Conservation (phyloP, 2,888 invertebrate species). For the Drosophila seclusa region DNA sequence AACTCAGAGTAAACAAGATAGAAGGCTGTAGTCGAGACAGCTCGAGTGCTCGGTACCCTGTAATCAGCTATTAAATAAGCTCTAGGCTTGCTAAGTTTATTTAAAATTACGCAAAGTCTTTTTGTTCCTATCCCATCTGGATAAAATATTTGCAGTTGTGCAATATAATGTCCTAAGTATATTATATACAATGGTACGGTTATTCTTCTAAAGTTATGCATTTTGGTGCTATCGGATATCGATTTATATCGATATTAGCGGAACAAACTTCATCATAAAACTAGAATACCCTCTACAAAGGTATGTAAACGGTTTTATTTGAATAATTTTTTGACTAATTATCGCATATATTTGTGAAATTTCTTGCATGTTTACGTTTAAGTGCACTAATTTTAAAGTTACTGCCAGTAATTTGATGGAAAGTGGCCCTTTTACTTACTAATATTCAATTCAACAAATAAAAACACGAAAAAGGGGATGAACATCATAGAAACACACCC, state of each 20-base stretch:
- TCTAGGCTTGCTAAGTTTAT: neutral
- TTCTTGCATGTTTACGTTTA: neutral
- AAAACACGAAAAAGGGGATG: neutral
- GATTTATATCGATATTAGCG: neutral
- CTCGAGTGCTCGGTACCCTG: neutral
- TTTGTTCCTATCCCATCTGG: neutral
- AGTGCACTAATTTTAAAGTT: neutral
- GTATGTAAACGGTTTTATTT: neutral
- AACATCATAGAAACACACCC: neutral
- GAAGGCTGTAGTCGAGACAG: neutral
- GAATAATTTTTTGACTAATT: neutral
- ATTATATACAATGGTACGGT: neutral
- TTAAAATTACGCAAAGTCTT: neutral
- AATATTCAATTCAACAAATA: neutral
- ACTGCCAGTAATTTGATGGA: neutral
- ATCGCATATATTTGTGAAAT: neutral
- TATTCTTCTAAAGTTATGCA: neutral
- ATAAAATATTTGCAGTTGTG: neutral
- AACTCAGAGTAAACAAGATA: neutral
- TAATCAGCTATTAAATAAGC: neutral
- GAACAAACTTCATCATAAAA: neutral
- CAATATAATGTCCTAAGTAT: neutral
- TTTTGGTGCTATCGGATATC: neutral
- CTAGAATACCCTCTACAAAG: neutral
- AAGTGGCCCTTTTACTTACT: neutral